phyloP scores from a whole-genome alignment of 1,140 invertebrate species.

The Bathynomus jamesi region DNA sequence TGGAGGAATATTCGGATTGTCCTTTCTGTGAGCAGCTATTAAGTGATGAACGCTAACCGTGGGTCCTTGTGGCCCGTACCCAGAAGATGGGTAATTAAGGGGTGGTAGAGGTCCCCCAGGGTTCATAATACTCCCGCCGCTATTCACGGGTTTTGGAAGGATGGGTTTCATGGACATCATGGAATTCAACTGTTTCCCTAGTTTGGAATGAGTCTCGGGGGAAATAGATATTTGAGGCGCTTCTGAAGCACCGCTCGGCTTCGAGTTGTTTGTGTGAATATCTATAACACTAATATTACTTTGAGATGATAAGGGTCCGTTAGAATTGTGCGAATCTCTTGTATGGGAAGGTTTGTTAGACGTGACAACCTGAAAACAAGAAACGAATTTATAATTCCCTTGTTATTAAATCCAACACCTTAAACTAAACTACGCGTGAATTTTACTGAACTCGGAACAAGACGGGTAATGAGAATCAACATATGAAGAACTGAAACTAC shows the following conservation, averaged over 20 bases:
- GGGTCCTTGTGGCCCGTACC: constrained; percentile 61
- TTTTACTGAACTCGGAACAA: too few species aligned
- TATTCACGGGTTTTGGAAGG: constrained; percentile 40
- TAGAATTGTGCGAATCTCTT: background rate
- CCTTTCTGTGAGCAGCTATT: constrained; percentile 68
- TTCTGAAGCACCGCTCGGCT: constrained; percentile 11
- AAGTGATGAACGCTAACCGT: constrained; percentile 71
- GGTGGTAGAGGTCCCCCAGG: constrained; percentile 6
- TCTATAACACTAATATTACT: constrained; percentile 28
- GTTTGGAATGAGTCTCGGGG: constrained; percentile 21
- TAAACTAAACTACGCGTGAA: too few species aligned
- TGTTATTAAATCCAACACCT: too few species aligned
- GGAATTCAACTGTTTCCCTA: constrained; percentile 22
- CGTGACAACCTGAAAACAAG: too few species aligned
- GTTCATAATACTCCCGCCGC: constrained; percentile 17
- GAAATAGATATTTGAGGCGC: constrained; percentile 29
- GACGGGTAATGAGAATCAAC: too few species aligned
- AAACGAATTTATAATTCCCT: too few species aligned
- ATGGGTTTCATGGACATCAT: constrained; percentile 39
- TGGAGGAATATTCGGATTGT: constrained; percentile 37
- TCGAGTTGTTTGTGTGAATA: constrained; percentile 23
- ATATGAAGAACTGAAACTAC: too few species aligned
- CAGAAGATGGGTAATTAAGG: constrained; percentile 44
- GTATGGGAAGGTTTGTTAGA: background rate
- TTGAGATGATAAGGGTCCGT: background rate